Evolutionary conservation across 2,888 invertebrate species (phyloP).

Genomic region (Cryptocephalus moraei): DNA sequence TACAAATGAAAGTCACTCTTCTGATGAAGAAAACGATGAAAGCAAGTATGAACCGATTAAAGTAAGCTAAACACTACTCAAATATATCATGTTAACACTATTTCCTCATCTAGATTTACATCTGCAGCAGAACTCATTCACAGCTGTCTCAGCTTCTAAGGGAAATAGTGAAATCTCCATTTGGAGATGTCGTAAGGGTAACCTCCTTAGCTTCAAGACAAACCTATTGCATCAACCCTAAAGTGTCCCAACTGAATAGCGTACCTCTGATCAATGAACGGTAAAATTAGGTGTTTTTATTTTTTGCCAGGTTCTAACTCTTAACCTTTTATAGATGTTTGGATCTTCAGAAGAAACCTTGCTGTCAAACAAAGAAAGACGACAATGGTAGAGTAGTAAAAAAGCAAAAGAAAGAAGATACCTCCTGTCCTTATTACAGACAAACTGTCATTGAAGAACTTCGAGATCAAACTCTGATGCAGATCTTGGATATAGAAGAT

Average conservation of each 20-base stretch:
- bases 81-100: not conserved
- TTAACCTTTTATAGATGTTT: constrained; percentile 50
- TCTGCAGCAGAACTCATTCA: constrained; percentile 94
- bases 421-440: constrained; percentile 61
- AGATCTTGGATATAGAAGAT: constrained; percentile 83
- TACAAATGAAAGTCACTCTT: constrained; percentile 21
- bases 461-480: constrained; percentile 52
- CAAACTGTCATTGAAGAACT: constrained; percentile 51
- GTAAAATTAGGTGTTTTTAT: constrained; percentile 31
- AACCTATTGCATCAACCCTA: constrained; percentile 81
- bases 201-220: constrained; percentile 84
- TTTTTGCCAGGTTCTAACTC: not conserved
- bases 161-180: constrained; percentile 79
- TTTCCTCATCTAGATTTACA: constrained; percentile 58
- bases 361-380: constrained; percentile 45
- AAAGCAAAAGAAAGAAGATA: constrained; percentile 44
- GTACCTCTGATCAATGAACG: constrained; percentile 80
- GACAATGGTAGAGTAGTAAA: constrained; percentile 54
- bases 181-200: constrained; percentile 57
- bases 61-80: constrained; percentile 13
- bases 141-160: constrained; percentile 91
- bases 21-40: constrained; percentile 29
- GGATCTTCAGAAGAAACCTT: constrained; percentile 64
- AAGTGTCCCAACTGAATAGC: constrained; percentile 62
- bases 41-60: constrained; percentile 39